phyloP scores from a whole-genome alignment of 1,140 invertebrate species.

The Epicauta chinensis region DNA sequence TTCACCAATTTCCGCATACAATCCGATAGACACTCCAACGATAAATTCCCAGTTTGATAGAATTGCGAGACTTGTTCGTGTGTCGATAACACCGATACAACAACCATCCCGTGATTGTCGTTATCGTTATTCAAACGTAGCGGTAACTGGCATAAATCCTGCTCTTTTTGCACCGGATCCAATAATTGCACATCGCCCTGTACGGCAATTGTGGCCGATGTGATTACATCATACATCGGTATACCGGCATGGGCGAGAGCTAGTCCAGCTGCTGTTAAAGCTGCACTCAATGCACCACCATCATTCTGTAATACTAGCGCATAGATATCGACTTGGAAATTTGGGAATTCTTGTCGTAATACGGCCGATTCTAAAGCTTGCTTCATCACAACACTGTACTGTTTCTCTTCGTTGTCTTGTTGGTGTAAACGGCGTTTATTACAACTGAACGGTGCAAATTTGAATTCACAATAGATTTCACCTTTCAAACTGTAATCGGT shows the following conservation, averaged over 20 bases:
- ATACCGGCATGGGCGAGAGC: slow-evolving; percentile 81
- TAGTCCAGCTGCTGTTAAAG: slow-evolving; percentile 79
- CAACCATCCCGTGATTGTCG: slow-evolving; percentile 56
- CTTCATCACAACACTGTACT: slow-evolving; percentile 67
- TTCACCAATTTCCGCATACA: slow-evolving; percentile 50
- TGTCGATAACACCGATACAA: slow-evolving; percentile 57
- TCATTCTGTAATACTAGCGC: slow-evolving; percentile 80
- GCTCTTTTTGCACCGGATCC: slow-evolving; percentile 65
- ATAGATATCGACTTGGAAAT: slow-evolving; percentile 79
- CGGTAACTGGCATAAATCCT: slow-evolving; percentile 46
- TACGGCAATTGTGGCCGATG: slow-evolving; percentile 64
- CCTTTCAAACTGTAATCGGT: slow-evolving; percentile 68
- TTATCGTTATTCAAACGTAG: slow-evolving; percentile 29
- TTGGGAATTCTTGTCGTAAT: slow-evolving; percentile 67
- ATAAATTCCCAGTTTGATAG: slow-evolving; percentile 55
- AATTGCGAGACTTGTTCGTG: slow-evolving; percentile 64
- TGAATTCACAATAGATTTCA: slow-evolving; percentile 79
- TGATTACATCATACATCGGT: slow-evolving; percentile 83
- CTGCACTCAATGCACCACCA: slow-evolving; percentile 73
- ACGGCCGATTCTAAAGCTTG: slow-evolving; percentile 81
- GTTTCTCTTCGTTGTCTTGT: slow-evolving; percentile 67
- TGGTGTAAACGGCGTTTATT: slow-evolving; percentile 55
- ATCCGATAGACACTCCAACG: slow-evolving; percentile 47
- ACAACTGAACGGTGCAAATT: slow-evolving; percentile 79
- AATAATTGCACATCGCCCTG: slow-evolving; percentile 53